Percentiles rank a stretch among this genome's conserved stretches.
These are phyloP conservation scores for Clinocottus analis DNA, from an alignment of 2,113 vertebrate species.

Conservation along the genomic window DNA sequence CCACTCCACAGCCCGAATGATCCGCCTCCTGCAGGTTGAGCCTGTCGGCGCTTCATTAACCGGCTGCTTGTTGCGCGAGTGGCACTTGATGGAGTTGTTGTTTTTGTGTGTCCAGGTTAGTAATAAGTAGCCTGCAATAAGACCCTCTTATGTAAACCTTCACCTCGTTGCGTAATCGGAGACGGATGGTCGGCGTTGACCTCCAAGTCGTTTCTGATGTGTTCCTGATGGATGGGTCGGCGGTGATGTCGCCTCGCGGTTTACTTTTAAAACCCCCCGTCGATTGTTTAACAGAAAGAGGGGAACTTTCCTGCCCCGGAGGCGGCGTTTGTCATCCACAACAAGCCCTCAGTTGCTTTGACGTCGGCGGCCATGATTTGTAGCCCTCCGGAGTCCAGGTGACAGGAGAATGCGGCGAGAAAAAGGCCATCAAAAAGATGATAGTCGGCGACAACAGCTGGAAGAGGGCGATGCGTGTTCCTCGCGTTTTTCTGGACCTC, in stretches of 20 bases:
- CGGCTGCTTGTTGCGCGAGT: slow-evolving; percentile 20
- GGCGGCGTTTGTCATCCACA: slow-evolving; percentile 68
- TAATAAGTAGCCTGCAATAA: background rate
- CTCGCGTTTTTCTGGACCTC: slow-evolving; percentile 57
- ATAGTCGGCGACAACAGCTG: slow-evolving; percentile 77
- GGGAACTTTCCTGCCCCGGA: slow-evolving; percentile 64
- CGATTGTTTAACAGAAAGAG: slow-evolving; percentile 55
- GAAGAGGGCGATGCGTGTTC: slow-evolving; percentile 70
- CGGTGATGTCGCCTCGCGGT: slow-evolving; percentile 29
- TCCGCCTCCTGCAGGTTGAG: slow-evolving; percentile 63
- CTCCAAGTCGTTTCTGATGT: slow-evolving; percentile 36
- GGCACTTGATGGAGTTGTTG: no score
- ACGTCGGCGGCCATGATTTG: slow-evolving; percentile 78
- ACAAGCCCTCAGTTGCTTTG: slow-evolving; percentile 70
- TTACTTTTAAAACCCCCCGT: slow-evolving; percentile 22
- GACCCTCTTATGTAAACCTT: background rate
- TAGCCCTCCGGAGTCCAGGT: slow-evolving; percentile 69
- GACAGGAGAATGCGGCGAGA: slow-evolving; percentile 77
- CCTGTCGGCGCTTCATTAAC: slow-evolving; percentile 28
- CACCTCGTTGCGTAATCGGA: slow-evolving; percentile 17
- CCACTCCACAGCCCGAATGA: slow-evolving; percentile 71
- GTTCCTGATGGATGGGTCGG: slow-evolving; percentile 49
- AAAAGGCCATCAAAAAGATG: slow-evolving; percentile 77
- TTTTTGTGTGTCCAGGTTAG: background rate
- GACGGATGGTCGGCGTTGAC: slow-evolving; percentile 15